phyloP scores from a whole-genome alignment of 2,797 vertebrate genomes.

The Tympanoctomys barrerae region DNA sequence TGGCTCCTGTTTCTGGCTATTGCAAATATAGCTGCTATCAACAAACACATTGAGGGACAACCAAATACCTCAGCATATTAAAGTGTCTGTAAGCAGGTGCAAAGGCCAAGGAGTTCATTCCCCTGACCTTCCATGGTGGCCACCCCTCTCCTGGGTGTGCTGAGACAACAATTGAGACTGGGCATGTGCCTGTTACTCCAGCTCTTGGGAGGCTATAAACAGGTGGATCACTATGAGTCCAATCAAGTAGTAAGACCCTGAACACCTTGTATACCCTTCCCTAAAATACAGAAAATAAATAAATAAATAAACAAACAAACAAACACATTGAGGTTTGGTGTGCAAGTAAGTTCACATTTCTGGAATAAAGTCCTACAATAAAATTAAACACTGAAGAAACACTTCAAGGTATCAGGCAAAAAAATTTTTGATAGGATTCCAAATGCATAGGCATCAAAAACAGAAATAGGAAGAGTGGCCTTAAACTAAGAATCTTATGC shows the following conservation, averaged over 20 bases:
- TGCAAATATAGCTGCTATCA: neutral
- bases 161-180: no score
- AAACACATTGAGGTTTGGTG: neutral
- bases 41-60: neutral
- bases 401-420: neutral
- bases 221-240: no score
- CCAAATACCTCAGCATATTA: no score
- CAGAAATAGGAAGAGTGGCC: neutral
- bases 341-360: neutral
- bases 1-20: neutral
- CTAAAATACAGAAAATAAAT: no score
- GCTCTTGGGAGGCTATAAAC: no score
- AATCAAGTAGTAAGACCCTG: no score
- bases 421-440: neutral
- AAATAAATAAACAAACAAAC: neutral
- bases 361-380: neutral
- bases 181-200: no score
- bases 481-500: neutral
- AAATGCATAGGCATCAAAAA: neutral
- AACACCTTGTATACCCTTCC: no score
- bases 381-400: neutral
- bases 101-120: no score
- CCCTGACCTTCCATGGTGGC: no score
- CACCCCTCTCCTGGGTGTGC: no score
- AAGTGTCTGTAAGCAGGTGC: no score